A percentile compares a stretch with the other conserved stretches of the same genome.
These are phyloP conservation scores for Camponotus pennsylvanicus DNA, from an alignment of 1,140 invertebrate species.

Conservation along the genomic window DNA sequence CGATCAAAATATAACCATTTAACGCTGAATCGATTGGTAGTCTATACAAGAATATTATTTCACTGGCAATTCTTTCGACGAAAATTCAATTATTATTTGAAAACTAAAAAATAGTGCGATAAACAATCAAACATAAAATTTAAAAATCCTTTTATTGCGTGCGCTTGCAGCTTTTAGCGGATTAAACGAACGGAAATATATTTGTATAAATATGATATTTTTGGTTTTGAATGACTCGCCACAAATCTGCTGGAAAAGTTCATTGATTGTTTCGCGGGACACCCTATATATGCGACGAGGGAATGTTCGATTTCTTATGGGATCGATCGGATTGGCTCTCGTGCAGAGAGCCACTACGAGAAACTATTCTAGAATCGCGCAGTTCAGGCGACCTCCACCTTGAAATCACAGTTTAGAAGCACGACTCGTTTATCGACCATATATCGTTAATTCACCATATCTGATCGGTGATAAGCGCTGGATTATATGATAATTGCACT, in stretches of 20 bases:
- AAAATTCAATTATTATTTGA: not conserved
- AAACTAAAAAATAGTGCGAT: not conserved
- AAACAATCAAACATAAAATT: not conserved
- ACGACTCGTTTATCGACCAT: conserved; percentile 21
- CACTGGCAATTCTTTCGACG: not conserved
- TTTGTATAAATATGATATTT: not conserved
- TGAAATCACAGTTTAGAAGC: conserved; percentile 63
- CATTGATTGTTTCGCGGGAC: not conserved
- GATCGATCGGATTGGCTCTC: conserved; percentile 70
- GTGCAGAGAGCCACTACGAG: conserved; percentile 51
- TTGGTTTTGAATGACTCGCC: not conserved
- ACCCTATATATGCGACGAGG: not conserved
- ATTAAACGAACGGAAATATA: not conserved
- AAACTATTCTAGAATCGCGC: conserved; percentile 67
- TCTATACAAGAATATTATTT: not conserved
- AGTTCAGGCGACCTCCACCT: conserved; percentile 67
- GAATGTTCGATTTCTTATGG: conserved; percentile 77
- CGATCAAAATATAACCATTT: not conserved
- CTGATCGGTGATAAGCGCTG: conserved; percentile 63
- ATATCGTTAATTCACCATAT: not conserved
- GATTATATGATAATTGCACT: conserved; percentile 54
- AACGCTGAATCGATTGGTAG: not conserved
- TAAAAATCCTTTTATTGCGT: not conserved
- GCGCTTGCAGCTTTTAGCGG: not conserved
- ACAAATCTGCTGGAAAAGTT: not conserved